Percentiles rank a stretch among this genome's conserved stretches.
phyloP scores from a whole-genome alignment of 2,888 invertebrate genomes.

The Caenorhabditis becei region DNA sequence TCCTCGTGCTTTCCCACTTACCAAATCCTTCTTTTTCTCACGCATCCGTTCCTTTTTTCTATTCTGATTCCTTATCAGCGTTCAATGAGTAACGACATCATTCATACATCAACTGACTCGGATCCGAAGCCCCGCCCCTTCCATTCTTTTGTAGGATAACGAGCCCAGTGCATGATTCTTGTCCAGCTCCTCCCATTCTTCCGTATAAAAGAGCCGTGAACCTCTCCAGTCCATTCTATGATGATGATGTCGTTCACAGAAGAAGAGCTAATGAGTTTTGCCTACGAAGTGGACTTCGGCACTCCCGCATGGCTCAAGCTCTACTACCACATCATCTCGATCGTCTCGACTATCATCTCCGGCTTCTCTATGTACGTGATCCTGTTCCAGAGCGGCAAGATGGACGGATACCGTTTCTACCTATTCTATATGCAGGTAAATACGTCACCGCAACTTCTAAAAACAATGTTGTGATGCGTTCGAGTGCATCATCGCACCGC shows the following conservation, averaged over 20 bases:
- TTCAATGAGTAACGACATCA: too few relatives aligned
- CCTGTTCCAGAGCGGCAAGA: conserved; percentile 54
- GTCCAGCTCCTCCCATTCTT: conserved; percentile 8
- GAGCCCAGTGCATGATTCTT: background rate
- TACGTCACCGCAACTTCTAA: background rate
- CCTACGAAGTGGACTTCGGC: conserved; percentile 45
- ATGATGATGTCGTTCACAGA: conserved; percentile 48
- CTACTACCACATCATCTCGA: conserved; percentile 39
- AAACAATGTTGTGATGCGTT: background rate
- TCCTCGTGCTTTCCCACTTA: background rate
- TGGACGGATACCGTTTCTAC: conserved; percentile 48
- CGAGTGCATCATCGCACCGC: background rate
- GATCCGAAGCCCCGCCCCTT: too few relatives aligned
- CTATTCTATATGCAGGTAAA: conserved; percentile 59
- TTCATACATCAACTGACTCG: too few relatives aligned
- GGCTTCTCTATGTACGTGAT: conserved; percentile 50
- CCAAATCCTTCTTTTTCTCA: background rate
- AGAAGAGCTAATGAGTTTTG: conserved; percentile 42
- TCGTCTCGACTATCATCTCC: conserved; percentile 47
- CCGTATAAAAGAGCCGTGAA: too few relatives aligned
- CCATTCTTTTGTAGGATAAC: too few relatives aligned
- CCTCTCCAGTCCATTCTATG: too few relatives aligned
- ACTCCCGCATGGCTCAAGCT: conserved; percentile 39
- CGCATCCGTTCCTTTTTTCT: too few relatives aligned
- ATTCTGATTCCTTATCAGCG: too few relatives aligned